Base-by-base conservation (phyloP, 2,888 invertebrate species). In the Macrosiphum euphorbiae region DNA sequence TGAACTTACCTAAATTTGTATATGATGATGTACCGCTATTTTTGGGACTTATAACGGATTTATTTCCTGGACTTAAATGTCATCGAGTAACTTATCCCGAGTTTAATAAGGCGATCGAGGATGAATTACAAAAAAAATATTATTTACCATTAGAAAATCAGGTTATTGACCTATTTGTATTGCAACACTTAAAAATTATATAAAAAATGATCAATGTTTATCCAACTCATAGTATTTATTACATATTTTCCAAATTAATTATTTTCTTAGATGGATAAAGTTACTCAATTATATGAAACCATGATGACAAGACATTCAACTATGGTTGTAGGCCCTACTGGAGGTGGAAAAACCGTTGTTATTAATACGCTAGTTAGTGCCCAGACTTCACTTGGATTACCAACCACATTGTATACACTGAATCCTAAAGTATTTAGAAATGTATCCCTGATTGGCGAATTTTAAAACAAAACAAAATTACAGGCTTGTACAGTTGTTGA, bases 281-380 rank as follows among this genome's bases (percentile, higher is more conserved):
- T 98, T 44, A 97, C 98, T 11, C 99, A 99, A 96, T 95, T 99
- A 96, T 98, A 98, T 95, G 98, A 99, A 96, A 98, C 98, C 1
- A 98, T 99, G 98, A 98, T 98, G 98, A 98, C 98, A 1, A 97
- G 98, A 78, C 98, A 99, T 96, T 98, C 98, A 91, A 97, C 98
- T 8, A 99, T 99, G 98, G 96, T 99, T 94, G 98, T 99, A 7
- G 99, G 99, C 0, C 98, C 98, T 44, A 99, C 99, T 10, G 98
- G 99, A 52, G 98, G 98, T 50, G 99, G 99, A 41, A 99, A 99
- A 96, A 97, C 98, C 3, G 98, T 98, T 78, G 97, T 99, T 61
- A 97, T 98, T 94, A 97, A 97, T 95, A 96, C 96, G 84, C 96
- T 99, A 87, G 97, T 98, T 95, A 97, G 97, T 95, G 97, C 98